These are phyloP conservation scores for Allobates femoralis DNA, from an alignment of 2,797 vertebrate species.

Conservation along the genomic window DNA sequence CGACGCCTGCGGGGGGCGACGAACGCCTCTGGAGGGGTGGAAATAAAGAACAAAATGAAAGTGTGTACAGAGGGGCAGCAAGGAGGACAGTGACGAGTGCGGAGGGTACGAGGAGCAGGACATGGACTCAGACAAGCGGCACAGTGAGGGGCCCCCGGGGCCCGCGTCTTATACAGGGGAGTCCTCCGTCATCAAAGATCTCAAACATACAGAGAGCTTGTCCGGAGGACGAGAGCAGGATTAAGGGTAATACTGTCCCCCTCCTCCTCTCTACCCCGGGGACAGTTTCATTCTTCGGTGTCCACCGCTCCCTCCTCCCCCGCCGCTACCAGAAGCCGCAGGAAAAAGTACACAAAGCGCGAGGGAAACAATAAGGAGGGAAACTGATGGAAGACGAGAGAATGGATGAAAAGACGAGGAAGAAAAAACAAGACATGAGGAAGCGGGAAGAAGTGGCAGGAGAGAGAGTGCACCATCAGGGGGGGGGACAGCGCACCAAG, in stretches of 20 bases:
- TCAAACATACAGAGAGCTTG: slow-evolving; percentile 13
- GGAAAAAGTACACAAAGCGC: slow-evolving; percentile 17
- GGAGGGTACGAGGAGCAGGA: background rate
- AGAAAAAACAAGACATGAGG: background rate
- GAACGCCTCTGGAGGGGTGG: background rate
- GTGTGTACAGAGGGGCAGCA: background rate
- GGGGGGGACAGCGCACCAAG: background rate
- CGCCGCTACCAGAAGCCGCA: background rate
- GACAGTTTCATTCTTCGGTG: background rate
- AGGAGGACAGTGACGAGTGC: background rate
- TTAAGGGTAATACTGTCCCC: background rate
- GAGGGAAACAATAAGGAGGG: slow-evolving; percentile 6
- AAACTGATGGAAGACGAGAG: background rate
- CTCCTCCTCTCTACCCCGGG: background rate
- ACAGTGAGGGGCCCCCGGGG: too few relatives aligned
- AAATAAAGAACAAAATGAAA: background rate
- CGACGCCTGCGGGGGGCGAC: slow-evolving; percentile 27
- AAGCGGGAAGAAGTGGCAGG: background rate
- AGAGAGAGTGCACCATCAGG: background rate
- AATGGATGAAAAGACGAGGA: slow-evolving; percentile 8
- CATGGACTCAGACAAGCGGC: too few relatives aligned
- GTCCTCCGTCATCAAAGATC: background rate
- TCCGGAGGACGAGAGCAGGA: slow-evolving; percentile 12
- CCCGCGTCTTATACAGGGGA: background rate
- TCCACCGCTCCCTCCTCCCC: background rate